Percentiles rank a stretch among this genome's conserved stretches.
phyloP scores from a whole-genome alignment of 2,113 vertebrate genomes.

The Tonatia bakeri region DNA sequence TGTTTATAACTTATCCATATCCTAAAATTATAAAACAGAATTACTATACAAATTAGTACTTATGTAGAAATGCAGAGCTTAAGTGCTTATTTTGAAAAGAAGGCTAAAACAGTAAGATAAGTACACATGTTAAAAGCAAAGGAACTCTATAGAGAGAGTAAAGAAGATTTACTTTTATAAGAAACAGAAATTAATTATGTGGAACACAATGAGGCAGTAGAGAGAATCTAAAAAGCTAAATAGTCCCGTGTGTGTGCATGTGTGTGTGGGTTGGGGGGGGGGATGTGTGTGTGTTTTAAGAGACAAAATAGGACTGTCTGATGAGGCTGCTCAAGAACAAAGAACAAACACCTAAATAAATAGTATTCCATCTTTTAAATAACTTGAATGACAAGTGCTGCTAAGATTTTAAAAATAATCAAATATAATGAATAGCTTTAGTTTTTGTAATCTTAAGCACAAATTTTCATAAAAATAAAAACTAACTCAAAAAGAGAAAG shows the following conservation, averaged over 20 bases:
- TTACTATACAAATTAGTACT: not conserved
- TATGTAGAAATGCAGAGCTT: not conserved
- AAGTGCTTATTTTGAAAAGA: not conserved
- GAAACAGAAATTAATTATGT: not conserved
- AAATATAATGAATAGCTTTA: not conserved
- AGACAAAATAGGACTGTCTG: not conserved
- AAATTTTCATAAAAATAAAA: constrained; percentile 6
- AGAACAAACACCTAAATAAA: not conserved
- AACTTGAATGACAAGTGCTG: not conserved
- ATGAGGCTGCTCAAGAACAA: not conserved
- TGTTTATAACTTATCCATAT: not conserved
- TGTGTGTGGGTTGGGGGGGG: not conserved
- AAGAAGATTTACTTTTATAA: not conserved
- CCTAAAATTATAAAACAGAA: not conserved
- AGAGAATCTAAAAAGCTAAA: not conserved
- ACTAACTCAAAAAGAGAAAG: not conserved
- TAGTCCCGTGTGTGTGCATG: not conserved
- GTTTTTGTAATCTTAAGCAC: not conserved
- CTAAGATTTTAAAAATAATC: not conserved
- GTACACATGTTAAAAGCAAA: not conserved
- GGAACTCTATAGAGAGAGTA: not conserved
- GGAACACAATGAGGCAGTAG: not conserved
- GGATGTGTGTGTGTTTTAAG: not conserved
- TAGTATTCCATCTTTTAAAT: not conserved
- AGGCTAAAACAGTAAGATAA: not conserved